These are phyloP conservation scores for Grammomys dolichurus DNA, from an alignment of 2,113 vertebrate genomes.

Conservation along the genomic window DNA sequence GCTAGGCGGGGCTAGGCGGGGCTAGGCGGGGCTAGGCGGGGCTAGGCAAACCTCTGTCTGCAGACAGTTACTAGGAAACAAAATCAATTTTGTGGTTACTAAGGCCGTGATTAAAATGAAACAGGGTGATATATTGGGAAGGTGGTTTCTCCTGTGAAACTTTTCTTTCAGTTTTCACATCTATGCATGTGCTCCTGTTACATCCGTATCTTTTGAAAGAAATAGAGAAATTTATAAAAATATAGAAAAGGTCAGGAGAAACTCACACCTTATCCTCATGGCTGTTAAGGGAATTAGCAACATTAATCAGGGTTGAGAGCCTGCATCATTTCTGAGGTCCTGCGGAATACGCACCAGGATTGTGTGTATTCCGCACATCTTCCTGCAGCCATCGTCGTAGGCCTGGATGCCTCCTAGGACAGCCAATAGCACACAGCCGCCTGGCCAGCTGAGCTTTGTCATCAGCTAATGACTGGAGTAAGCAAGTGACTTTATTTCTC, in stretches of 20 bases:
- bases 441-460: background rate
- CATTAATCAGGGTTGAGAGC: background rate
- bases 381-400: background rate
- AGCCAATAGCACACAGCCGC: background rate
- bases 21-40: background rate
- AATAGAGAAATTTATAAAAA: background rate
- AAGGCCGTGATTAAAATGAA: slow-evolving; percentile 1
- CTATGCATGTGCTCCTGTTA: background rate
- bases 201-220: background rate
- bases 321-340: slow-evolving; percentile 1
- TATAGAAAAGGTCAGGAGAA: background rate
- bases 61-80: background rate
- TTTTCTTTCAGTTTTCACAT: slow-evolving; percentile 24
- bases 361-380: background rate
- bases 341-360: background rate
- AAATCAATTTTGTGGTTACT: background rate
- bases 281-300: background rate
- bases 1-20: too few species aligned
- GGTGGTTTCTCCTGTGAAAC: background rate
- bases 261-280: background rate
- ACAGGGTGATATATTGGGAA: background rate
- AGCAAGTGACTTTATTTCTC: background rate
- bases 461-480: background rate
- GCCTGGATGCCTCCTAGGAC: background rate
- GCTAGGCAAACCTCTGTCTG: background rate